phyloP scores from a whole-genome alignment of 2,797 vertebrate species.

The Lacerta agilis region DNA sequence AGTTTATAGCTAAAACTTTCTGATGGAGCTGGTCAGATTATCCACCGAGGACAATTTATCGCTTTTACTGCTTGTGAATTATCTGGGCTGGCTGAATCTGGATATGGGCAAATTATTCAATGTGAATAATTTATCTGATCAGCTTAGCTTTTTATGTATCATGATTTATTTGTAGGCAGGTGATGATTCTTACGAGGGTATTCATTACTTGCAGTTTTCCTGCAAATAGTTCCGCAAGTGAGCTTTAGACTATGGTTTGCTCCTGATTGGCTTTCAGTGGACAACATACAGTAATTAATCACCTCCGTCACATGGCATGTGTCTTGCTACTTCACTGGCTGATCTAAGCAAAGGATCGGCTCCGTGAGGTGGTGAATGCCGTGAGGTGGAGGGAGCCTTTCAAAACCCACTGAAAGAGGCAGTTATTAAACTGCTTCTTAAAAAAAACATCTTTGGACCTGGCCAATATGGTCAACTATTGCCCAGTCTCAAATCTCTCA shows the following conservation, averaged over 20 bases:
- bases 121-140: slow-evolving; percentile 55
- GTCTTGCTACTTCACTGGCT: neutral
- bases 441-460: no score
- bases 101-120: slow-evolving; percentile 53
- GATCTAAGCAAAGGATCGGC: slow-evolving; percentile 8
- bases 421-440: no score
- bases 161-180: slow-evolving; percentile 36
- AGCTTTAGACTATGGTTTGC: slow-evolving; percentile 18
- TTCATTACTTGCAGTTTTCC: slow-evolving; percentile 31
- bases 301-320: neutral
- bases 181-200: slow-evolving; percentile 22
- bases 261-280: slow-evolving; percentile 37
- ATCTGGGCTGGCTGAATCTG: neutral
- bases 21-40: slow-evolving; percentile 39
- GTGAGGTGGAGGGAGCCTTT: no score
- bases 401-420: no score
- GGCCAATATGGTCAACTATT: no score
- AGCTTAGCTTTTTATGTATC: slow-evolving; percentile 49
- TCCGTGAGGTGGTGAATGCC: no score
- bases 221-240: neutral
- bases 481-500: no score
- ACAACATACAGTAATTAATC: slow-evolving; percentile 38
- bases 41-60: slow-evolving; percentile 16
- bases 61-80: slow-evolving; percentile 37
- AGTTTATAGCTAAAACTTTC: slow-evolving; percentile 47